Conservation (phyloP, 2,888 invertebrate species). For the Arrhopalites spinosus region DNA sequence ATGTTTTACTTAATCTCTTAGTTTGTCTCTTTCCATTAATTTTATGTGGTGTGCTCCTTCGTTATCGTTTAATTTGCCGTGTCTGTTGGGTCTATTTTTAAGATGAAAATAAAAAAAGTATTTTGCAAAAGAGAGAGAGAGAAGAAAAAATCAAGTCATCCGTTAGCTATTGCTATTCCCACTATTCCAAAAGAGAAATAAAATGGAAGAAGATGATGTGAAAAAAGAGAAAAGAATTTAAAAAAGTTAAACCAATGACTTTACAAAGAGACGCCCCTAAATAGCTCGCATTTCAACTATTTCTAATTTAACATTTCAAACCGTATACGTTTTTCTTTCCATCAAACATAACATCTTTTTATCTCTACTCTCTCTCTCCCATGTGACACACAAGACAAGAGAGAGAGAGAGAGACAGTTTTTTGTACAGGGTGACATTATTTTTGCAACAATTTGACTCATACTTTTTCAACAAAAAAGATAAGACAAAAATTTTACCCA, state of each 20-base stretch:
- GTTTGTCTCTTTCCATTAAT: slow-evolving; percentile 23
- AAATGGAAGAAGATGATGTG: neutral
- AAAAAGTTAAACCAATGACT: neutral
- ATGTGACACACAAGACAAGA: neutral
- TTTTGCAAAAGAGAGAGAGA: neutral
- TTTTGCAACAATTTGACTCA: too few species aligned
- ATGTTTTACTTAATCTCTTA: neutral
- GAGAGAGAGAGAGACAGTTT: neutral
- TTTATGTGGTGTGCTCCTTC: slow-evolving; percentile 14
- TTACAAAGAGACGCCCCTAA: slow-evolving; percentile 7
- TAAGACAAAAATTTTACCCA: too few species aligned
- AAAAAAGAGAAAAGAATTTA: neutral
- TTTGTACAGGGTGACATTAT: too few species aligned
- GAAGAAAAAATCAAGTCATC: neutral
- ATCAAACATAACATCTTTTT: neutral
- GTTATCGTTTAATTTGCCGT: slow-evolving; percentile 22
- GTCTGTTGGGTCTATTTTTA: slow-evolving; percentile 25
- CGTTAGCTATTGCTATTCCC: too few species aligned
- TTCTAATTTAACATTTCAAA: neutral
- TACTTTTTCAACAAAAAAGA: too few species aligned
- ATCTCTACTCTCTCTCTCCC: neutral
- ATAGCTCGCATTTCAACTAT: slow-evolving; percentile 9
- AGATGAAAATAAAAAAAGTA: neutral
- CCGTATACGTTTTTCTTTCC: neutral
- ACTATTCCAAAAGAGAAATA: neutral